Conservation (phyloP, 2,888 invertebrate species). For the Torymus tubicola region DNA sequence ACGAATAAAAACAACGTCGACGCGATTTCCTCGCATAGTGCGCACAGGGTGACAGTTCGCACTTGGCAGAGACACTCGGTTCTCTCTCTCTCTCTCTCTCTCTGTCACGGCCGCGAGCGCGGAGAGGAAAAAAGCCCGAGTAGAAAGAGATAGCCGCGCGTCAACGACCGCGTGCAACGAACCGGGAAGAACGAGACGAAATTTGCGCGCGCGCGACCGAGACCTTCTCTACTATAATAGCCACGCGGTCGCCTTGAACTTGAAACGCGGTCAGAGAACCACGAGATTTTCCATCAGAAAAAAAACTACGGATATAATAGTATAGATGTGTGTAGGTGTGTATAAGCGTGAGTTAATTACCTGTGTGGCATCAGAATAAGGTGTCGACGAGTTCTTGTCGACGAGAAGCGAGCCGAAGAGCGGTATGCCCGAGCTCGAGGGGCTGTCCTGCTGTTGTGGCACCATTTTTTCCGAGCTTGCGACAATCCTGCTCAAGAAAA, state of each 20-base stretch:
- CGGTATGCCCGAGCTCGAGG: conserved; percentile 82
- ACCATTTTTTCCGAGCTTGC: conserved; percentile 79
- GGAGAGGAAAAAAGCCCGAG: no score
- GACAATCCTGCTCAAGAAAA: conserved; percentile 39
- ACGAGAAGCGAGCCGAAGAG: conserved; percentile 94
- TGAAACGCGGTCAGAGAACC: no score
- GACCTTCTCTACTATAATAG: no score
- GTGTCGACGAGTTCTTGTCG: conserved; percentile 93
- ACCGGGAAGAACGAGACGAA: conserved; percentile 38
- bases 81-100: no score
- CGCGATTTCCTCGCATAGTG: no score
- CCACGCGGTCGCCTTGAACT: no score
- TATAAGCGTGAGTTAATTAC: conserved; percentile 83
- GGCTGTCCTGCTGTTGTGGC: conserved; percentile 84
- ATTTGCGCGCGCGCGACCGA: conserved; percentile 14
- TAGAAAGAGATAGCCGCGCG: conserved; percentile 14
- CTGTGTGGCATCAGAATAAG: conserved; percentile 99
- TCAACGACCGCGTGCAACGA: conserved; percentile 48
- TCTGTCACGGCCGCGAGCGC: no score
- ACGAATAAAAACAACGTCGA: no score
- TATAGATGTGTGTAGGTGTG: not conserved
- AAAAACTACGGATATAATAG: no score
- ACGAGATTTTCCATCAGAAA: no score
- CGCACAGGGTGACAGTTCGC: no score
- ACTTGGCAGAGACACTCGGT: no score